These are phyloP conservation scores for Magallana ariakensis DNA, from an alignment of 1,140 invertebrate genomes.

Conservation along the genomic window DNA sequence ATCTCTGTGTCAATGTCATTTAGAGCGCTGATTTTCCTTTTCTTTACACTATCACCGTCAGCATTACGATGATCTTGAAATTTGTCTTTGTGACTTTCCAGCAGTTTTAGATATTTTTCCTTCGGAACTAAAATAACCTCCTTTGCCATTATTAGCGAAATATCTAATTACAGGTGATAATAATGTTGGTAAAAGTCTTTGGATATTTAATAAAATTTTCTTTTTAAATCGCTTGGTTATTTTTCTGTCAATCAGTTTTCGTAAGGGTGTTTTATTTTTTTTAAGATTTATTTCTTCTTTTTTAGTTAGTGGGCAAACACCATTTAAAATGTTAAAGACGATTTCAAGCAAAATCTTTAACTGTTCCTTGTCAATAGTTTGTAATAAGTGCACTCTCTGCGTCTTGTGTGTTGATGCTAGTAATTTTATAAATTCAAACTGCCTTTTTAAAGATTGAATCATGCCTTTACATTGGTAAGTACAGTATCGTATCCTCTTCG, in stretches of 20 bases:
- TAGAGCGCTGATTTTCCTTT: too few species aligned
- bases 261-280: neutral
- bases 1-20: too few species aligned
- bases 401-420: neutral
- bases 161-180: neutral
- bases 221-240: neutral
- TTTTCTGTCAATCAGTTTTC: neutral
- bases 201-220: neutral
- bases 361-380: neutral
- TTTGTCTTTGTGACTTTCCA: neutral
- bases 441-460: neutral
- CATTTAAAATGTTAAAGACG: neutral
- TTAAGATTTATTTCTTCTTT: neutral
- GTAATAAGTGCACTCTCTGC: neutral
- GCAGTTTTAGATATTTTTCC: slow-evolving; percentile 9
- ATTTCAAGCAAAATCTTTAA: neutral
- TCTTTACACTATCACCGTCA: too few species aligned
- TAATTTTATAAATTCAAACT: neutral
- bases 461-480: slow-evolving; percentile 33
- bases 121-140: neutral
- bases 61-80: too few species aligned
- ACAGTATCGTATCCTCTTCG: slow-evolving; percentile 21
- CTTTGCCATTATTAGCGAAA: neutral
- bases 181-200: neutral
- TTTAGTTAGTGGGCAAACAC: neutral